Conservation (phyloP, 2,113 vertebrate species). For the Notothenia coriiceps region DNA sequence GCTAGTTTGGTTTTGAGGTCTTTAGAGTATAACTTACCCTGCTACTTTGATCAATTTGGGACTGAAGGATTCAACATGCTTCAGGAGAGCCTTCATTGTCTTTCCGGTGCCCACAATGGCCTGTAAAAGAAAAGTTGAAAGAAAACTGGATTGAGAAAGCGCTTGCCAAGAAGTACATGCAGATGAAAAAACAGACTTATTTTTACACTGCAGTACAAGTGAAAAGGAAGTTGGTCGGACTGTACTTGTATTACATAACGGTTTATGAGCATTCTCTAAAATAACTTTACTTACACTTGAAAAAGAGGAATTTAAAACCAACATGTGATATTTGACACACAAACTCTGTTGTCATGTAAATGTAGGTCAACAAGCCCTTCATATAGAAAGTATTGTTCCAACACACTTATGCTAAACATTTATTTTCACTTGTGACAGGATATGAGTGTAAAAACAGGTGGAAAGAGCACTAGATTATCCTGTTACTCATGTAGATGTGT, state of each 20-base stretch:
- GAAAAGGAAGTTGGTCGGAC: conserved; percentile 36
- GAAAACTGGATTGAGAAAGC: conserved; percentile 34
- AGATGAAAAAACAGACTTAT: conserved; percentile 25
- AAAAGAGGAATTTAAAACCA: conserved; percentile 30
- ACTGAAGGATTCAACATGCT: conserved; percentile 87
- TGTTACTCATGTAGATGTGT: neutral
- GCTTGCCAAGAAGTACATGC: conserved; percentile 17
- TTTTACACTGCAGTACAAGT: neutral
- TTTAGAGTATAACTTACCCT: conserved; percentile 83
- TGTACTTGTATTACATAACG: conserved; percentile 6
- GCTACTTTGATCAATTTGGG: conserved; percentile 95
- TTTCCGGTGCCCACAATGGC: conserved; percentile 92
- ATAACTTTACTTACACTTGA: neutral
- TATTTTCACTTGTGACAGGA: conserved; percentile 3
- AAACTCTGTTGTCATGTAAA: conserved; percentile 1
- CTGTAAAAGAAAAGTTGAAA: conserved; percentile 67
- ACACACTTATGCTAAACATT: conserved; percentile 5
- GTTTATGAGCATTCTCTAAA: conserved; percentile 1
- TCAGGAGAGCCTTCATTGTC: conserved; percentile 91
- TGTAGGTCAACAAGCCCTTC: conserved; percentile 17
- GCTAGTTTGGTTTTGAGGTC: conserved; percentile 27
- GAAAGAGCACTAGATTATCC: neutral
- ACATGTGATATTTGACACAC: conserved; percentile 12
- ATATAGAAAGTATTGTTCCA: neutral
- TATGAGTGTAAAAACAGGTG: neutral